A percentile compares a stretch with the other conserved stretches of the same genome.
Evolutionary conservation across 2,888 invertebrate species (phyloP).

Genomic region (Drosophila prostipennis): DNA sequence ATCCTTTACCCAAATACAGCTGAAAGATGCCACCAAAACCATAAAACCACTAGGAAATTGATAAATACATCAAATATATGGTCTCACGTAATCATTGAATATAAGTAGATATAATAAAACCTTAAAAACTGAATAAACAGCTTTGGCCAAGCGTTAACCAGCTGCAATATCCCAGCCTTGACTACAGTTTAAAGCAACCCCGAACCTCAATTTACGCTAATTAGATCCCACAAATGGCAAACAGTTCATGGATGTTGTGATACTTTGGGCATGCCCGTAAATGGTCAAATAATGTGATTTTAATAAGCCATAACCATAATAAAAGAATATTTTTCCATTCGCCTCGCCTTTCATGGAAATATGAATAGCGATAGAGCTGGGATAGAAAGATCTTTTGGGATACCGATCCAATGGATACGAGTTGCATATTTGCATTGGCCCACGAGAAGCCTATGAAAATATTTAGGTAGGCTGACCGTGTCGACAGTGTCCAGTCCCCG

Average conservation of each 20-base stretch:
- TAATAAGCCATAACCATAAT: conserved; percentile 60
- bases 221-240: conserved; percentile 47
- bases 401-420: conserved; percentile 43
- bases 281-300: conserved; percentile 56
- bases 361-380: too few relatives aligned
- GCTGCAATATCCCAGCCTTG: conserved; percentile 1
- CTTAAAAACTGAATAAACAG: conserved; percentile 9
- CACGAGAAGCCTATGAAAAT: conserved; percentile 57
- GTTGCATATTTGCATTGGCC: conserved; percentile 61
- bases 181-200: conserved; percentile 4
- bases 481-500: conserved; percentile 60
- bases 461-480: conserved; percentile 73
- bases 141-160: conserved; percentile 2
- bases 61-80: conserved; percentile 7
- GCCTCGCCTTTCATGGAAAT: conserved; percentile 24
- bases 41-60: conserved; percentile 13
- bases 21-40: neutral
- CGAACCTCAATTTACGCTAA: conserved; percentile 27
- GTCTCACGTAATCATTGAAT: neutral
- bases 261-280: conserved; percentile 31
- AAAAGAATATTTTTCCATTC: conserved; percentile 43
- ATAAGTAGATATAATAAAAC: neutral
- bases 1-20: conserved; percentile 31
- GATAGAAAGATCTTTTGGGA: conserved; percentile 12
- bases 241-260: conserved; percentile 53